A percentile compares a stretch with the other conserved stretches of the same genome.
Conservation (phyloP, 2,797 vertebrate genomes). For the Lagodon rhomboides region DNA sequence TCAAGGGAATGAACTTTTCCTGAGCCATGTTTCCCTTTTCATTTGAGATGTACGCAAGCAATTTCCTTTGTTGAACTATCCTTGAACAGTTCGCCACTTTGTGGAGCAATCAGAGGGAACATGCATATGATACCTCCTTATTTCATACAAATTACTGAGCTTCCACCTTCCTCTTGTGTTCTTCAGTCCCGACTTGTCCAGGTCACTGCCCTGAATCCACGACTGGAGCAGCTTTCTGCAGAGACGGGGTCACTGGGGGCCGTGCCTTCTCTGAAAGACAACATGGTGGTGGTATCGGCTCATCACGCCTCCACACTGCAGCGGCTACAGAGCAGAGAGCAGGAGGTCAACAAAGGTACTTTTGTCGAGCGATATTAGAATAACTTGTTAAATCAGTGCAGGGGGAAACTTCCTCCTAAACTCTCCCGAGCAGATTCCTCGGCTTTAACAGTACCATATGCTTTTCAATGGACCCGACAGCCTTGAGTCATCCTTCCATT, state of each 20-base stretch:
- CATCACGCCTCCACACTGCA: conserved; percentile 81
- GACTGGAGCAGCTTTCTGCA: conserved; percentile 81
- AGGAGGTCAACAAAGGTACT: conserved; percentile 87
- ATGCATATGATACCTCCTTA: background rate
- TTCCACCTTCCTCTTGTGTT: conserved; percentile 21
- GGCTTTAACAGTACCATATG: background rate
- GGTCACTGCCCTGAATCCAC: conserved; percentile 78
- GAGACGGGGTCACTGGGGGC: conserved; percentile 80
- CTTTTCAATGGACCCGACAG: conserved; percentile 16
- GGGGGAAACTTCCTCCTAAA: background rate
- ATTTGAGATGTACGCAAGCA: background rate
- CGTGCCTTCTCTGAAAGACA: conserved; percentile 82
- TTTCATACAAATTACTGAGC: background rate
- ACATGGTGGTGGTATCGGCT: conserved; percentile 77
- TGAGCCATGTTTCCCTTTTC: background rate
- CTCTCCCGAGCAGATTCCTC: background rate
- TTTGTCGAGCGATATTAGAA: background rate
- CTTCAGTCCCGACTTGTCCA: conserved; percentile 83
- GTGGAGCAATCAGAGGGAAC: background rate
- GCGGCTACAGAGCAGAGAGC: conserved; percentile 83
- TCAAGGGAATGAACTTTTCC: background rate
- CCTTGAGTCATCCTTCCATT: conserved; percentile 23
- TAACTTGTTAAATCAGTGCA: conserved; percentile 1
- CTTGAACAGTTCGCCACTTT: background rate
- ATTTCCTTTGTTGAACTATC: background rate